Evolutionary conservation across 2,888 invertebrate species (phyloP).

Genomic region (Stenodema calcarata): DNA sequence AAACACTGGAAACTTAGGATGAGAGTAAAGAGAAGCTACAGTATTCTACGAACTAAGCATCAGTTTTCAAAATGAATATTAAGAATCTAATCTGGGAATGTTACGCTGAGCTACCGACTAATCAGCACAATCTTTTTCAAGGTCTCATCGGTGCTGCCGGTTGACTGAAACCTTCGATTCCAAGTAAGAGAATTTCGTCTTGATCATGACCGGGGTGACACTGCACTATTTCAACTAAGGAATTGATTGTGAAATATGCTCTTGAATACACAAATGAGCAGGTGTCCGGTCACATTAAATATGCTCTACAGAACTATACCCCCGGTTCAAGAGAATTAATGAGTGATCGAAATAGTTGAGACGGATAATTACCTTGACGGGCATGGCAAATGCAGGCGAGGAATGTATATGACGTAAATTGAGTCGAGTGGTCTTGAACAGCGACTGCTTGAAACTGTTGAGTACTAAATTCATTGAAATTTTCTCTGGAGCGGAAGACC

Average conservation of each 20-base stretch:
- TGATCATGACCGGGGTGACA: too few species aligned
- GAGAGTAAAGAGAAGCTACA: too few species aligned
- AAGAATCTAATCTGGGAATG: too few species aligned
- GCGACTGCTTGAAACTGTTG: conserved; percentile 2
- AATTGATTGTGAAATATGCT: neutral
- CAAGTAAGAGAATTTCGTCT: neutral
- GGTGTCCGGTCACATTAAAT: too few species aligned
- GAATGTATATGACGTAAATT: conserved; percentile 5
- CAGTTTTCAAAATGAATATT: too few species aligned
- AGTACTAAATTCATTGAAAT: conserved; percentile 27
- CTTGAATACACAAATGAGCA: too few species aligned
- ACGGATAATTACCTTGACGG: conserved; percentile 29
- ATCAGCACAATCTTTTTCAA: neutral
- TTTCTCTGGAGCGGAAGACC: neutral
- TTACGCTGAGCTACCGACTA: too few species aligned
- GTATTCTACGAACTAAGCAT: too few species aligned
- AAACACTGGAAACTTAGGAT: too few species aligned
- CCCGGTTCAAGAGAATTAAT: too few species aligned
- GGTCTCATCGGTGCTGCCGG: neutral
- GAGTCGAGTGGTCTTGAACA: neutral
- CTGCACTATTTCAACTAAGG: neutral
- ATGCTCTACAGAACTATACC: too few species aligned
- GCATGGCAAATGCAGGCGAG: conserved; percentile 23
- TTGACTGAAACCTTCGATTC: neutral
- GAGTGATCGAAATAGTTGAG: too few species aligned